Conservation (phyloP, 1,140 invertebrate genomes). For the Homarus americanus region DNA sequence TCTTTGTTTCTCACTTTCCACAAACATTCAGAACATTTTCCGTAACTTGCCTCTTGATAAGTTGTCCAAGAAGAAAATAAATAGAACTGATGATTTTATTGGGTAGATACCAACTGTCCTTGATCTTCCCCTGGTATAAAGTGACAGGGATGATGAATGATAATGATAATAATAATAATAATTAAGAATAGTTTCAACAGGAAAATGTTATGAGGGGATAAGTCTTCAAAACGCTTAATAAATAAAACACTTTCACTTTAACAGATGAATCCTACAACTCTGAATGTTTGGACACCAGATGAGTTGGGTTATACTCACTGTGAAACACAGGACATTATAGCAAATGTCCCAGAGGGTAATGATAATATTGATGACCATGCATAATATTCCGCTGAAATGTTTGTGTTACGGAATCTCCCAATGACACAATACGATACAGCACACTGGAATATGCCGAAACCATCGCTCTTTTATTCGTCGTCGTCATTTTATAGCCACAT, state of each 20-base stretch:
- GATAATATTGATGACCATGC: too few relatives aligned
- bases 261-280: too few relatives aligned
- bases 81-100: not conserved
- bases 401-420: not conserved
- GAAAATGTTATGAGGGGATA: too few relatives aligned
- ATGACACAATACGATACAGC: not conserved
- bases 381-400: not conserved
- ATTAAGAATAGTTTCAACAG: too few relatives aligned
- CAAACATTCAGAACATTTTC: not conserved
- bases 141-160: not conserved
- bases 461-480: too few relatives aligned
- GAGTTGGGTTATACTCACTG: too few relatives aligned
- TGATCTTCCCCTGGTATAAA: not conserved
- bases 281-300: too few relatives aligned
- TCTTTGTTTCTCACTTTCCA: not conserved
- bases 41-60: not conserved
- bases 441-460: too few relatives aligned
- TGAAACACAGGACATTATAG: not conserved
- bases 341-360: too few relatives aligned
- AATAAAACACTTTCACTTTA: too few relatives aligned
- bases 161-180: not conserved
- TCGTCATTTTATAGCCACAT: too few relatives aligned
- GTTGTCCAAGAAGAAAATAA: not conserved
- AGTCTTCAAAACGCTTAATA: too few relatives aligned
- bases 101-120: not conserved